Conservation (phyloP, 2,888 invertebrate genomes). For the Pseudococcus jackbeardsleyi region DNA sequence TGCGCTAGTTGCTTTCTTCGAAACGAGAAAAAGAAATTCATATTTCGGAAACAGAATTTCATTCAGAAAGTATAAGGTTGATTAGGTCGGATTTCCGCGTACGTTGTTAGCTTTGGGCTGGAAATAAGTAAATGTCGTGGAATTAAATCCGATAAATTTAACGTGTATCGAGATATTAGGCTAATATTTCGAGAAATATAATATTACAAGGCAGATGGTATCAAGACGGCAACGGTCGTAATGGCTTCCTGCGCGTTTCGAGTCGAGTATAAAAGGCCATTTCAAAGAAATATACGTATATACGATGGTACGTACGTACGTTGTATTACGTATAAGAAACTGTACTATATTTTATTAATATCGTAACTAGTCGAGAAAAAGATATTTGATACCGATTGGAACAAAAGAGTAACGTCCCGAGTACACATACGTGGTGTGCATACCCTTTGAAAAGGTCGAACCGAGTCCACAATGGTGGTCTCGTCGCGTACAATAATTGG, state of each 20-base stretch:
- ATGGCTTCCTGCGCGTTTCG: neutral
- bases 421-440: neutral
- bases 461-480: neutral
- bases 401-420: neutral
- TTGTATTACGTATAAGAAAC: neutral
- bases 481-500: neutral
- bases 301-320: neutral
- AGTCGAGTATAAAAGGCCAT: constrained; percentile 10
- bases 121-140: neutral
- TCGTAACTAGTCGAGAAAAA: constrained; percentile 25
- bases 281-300: constrained; percentile 15
- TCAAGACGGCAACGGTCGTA: neutral
- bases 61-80: neutral
- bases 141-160: constrained; percentile 46
- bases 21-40: too few relatives aligned
- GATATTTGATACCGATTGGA: constrained; percentile 17
- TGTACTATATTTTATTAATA: constrained; percentile 38
- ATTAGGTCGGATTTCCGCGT: neutral
- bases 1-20: too few relatives aligned
- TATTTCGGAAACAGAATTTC: neutral
- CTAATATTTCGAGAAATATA: constrained; percentile 36
- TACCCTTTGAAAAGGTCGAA: neutral
- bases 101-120: neutral
- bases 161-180: constrained; percentile 51
- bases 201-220: constrained; percentile 46